A percentile compares a stretch with the other conserved stretches of the same genome.
Conservation (phyloP, 2,888 invertebrate genomes). For the Drosophila longiperda region DNA sequence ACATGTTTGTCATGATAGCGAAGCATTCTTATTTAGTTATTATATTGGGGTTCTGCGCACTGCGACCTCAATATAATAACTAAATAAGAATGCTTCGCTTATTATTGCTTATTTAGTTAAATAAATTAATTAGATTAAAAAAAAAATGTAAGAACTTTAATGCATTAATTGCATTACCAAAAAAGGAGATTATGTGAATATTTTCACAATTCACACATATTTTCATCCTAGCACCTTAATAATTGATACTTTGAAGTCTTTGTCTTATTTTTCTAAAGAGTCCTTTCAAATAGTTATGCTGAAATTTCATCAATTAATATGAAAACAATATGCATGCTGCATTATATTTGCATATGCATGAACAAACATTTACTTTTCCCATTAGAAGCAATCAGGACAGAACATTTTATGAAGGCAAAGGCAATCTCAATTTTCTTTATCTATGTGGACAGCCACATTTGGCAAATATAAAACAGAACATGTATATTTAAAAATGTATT, state of each 20-base stretch:
- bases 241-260: slow-evolving; percentile 2
- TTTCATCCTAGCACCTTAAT: not conserved
- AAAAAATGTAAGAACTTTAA: not conserved
- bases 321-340: slow-evolving; percentile 9
- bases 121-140: not conserved
- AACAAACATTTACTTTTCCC: slow-evolving; percentile 51
- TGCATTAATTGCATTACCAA: not conserved
- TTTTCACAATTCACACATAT: slow-evolving; percentile 2
- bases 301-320: slow-evolving; percentile 14
- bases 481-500: slow-evolving; percentile 35
- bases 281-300: not conserved
- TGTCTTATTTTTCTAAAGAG: no score
- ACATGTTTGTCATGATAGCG: not conserved
- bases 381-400: slow-evolving; percentile 49
- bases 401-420: slow-evolving; percentile 21
- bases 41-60: no score
- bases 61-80: no score
- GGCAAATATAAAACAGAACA: slow-evolving; percentile 14
- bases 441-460: not conserved
- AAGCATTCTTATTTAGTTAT: not conserved
- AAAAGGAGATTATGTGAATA: not conserved
- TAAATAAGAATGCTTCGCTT: no score
- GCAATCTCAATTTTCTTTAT: slow-evolving; percentile 23
- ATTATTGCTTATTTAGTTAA: no score
- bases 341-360: slow-evolving; percentile 16